Percentiles rank a stretch among this genome's conserved stretches.
Conservation (phyloP, 2,888 invertebrate genomes). For the Caenorhabditis becei region DNA sequence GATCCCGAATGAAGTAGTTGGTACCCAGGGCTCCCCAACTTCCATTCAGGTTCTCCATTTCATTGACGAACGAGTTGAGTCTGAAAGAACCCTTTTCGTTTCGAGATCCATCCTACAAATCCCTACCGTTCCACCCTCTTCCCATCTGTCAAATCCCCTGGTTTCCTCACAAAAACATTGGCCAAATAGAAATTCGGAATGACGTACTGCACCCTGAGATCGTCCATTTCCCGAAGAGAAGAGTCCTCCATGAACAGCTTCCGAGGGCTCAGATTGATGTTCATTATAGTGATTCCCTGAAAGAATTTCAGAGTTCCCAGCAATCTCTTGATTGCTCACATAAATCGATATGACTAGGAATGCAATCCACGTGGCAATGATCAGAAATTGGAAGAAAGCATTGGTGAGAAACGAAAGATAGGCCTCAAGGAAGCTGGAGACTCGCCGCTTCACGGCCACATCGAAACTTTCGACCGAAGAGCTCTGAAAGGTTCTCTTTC, state of each 20-base stretch:
- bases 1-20: slow-evolving; percentile 70
- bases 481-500: slow-evolving; percentile 22
- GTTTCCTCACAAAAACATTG: slow-evolving; percentile 73
- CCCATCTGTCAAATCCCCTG: slow-evolving; percentile 74
- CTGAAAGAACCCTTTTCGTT: slow-evolving; percentile 22
- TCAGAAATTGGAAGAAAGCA: slow-evolving; percentile 66
- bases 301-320: slow-evolving; percentile 6
- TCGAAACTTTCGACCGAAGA: slow-evolving; percentile 61
- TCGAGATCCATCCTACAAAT: neutral
- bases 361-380: slow-evolving; percentile 69
- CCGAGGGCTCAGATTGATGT: slow-evolving; percentile 79
- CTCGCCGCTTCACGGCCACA: slow-evolving; percentile 57
- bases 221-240: slow-evolving; percentile 77
- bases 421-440: slow-evolving; percentile 46
- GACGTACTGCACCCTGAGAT: slow-evolving; percentile 77
- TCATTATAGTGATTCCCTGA: slow-evolving; percentile 78
- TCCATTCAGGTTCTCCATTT: slow-evolving; percentile 74
- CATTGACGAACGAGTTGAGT: slow-evolving; percentile 70
- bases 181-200: slow-evolving; percentile 76
- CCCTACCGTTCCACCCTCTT: slow-evolving; percentile 30
- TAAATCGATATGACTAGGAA: slow-evolving; percentile 76
- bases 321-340: slow-evolving; percentile 48
- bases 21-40: slow-evolving; percentile 75
- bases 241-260: slow-evolving; percentile 79
- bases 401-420: slow-evolving; percentile 74